Evolutionary conservation across 2,113 vertebrate species (phyloP), one percentile per base, ranked within the genome.

Genomic region (Albula goreensis): DNA sequence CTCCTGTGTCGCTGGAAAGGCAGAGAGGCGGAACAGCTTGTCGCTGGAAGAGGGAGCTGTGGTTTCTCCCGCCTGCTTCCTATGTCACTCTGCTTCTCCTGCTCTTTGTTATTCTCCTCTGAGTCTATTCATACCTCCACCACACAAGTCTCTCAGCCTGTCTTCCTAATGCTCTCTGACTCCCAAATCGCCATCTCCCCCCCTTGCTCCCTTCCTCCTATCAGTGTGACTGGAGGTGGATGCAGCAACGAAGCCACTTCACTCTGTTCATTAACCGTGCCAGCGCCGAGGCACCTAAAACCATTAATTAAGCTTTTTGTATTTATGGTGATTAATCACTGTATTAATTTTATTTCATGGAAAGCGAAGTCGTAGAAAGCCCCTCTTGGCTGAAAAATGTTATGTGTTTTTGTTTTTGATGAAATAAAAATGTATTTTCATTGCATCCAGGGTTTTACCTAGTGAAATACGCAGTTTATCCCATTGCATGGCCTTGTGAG

Each of bases 21-120:
- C 70, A 74, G 70, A 74, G 22, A 74, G 70, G 70, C n/a, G 25
- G n/a, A 60, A n/a, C 81, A 51, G 81, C 81, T 22, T 83, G 81
- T 52, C 56, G 53, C 56, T 60, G 52, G 52, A n/a, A 63, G 81
- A 63, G 81, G 57, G 9, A 63, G 70, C 70, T 25, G 70, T n/a
- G n/a, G n/a, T 7, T 22, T n/a, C 60, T 66, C 60, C 70, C 70
- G 70, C n/a, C 70, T 53, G 81, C 19, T 22, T 79, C 49, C 8
- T n/a, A 78, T 81, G 25, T 82, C 88, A 85, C 25, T 17, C 52
- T 12, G n/a, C 19, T 53, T 3, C 8, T 13, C n/a, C 70, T 31
- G 70, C 25, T 74, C 70, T 74, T 74, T 74, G 70, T 74, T 74
- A n/a, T 74, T 8, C 63, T 22, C 63, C 25, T 7, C 22, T 56